Conservation (phyloP, 2,888 invertebrate species). For the Rhagonycha fulva region DNA sequence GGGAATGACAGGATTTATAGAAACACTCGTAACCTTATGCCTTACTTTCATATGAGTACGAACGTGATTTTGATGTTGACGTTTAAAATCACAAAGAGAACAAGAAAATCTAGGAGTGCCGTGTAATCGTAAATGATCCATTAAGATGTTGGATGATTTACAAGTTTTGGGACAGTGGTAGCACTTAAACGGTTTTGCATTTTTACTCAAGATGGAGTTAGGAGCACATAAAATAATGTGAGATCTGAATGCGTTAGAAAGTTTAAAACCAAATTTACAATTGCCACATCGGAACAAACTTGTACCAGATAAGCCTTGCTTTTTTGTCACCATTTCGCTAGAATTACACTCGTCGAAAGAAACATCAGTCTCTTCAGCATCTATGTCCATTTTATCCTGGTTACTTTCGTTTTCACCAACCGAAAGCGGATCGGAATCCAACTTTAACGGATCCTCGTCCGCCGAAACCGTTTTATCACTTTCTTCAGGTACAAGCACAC, state of each 20-base stretch:
- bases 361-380: background rate
- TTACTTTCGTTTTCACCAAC: background rate
- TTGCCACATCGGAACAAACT: conserved; percentile 60
- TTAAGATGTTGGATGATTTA: conserved; percentile 53
- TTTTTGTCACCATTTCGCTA: background rate
- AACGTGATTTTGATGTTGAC: conserved; percentile 41
- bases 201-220: conserved; percentile 30
- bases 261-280: conserved; percentile 53
- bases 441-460: background rate
- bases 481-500: background rate
- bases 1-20: conserved; percentile 56
- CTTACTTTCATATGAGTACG: conserved; percentile 58
- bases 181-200: conserved; percentile 54
- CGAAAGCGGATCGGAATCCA: background rate
- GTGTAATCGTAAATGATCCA: conserved; percentile 65
- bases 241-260: conserved; percentile 47
- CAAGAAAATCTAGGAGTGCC: conserved; percentile 64
- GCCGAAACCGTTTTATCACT: background rate
- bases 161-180: conserved; percentile 58
- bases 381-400: background rate
- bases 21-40: conserved; percentile 56
- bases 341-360: background rate
- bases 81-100: conserved; percentile 59
- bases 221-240: conserved; percentile 48
- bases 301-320: conserved; percentile 47